Evolutionary conservation across 2,888 invertebrate genomes (phyloP).

Genomic region (Caenorhabditis sp.): DNA sequence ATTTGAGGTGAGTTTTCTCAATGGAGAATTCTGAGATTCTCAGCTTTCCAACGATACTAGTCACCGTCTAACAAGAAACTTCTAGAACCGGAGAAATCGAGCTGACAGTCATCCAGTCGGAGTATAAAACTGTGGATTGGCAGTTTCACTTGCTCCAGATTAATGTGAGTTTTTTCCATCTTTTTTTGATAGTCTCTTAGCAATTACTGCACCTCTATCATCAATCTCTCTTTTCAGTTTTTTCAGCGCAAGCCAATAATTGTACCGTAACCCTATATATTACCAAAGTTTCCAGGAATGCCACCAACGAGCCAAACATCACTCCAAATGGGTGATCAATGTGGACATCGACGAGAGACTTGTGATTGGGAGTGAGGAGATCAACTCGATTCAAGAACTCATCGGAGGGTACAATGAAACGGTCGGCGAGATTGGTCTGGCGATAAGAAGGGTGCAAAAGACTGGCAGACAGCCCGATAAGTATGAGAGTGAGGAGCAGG

Average conservation of each 20-base stretch:
- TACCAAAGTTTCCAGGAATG: slow-evolving; percentile 21
- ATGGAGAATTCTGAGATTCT: too few relatives aligned
- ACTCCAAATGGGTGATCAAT: slow-evolving; percentile 54
- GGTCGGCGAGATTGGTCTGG: slow-evolving; percentile 31
- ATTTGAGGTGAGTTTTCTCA: neutral
- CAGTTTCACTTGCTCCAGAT: slow-evolving; percentile 42
- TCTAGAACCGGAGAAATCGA: slow-evolving; percentile 39
- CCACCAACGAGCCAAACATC: slow-evolving; percentile 39
- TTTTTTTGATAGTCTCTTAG: neutral
- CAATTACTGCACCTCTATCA: too few relatives aligned
- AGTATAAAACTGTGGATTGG: slow-evolving; percentile 37
- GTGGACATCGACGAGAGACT: slow-evolving; percentile 49
- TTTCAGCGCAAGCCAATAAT: too few relatives aligned
- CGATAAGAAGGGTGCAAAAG: slow-evolving; percentile 48
- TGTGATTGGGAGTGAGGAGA: slow-evolving; percentile 8
- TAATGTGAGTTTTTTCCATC: slow-evolving; percentile 7
- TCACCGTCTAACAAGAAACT: too few relatives aligned
- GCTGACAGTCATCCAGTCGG: slow-evolving; percentile 38
- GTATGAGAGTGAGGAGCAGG: slow-evolving; percentile 29
- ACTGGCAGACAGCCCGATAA: slow-evolving; percentile 28
- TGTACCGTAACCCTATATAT: too few relatives aligned
- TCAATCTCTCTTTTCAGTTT: too few relatives aligned
- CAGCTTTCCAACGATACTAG: too few relatives aligned
- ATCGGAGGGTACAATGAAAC: slow-evolving; percentile 38
- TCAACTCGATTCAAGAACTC: slow-evolving; percentile 13